Base-by-base conservation (phyloP, 1,140 invertebrate species). In the Batillaria attramentaria region DNA sequence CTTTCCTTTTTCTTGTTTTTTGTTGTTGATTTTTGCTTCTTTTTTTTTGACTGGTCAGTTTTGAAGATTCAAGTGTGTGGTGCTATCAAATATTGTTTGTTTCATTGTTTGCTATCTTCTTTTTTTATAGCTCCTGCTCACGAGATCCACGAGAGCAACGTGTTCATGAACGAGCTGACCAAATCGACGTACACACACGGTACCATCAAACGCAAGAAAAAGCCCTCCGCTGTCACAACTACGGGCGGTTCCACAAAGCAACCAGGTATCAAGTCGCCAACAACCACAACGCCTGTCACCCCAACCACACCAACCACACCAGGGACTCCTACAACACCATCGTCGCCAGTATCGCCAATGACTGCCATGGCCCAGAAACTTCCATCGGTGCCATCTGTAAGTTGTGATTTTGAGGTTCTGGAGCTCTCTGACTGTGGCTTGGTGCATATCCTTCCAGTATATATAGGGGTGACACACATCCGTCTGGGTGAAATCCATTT, bases 111-210 rank as follows among this genome's bases (percentile, higher is more conserved):
- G 10, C 3, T 31, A 60, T 60, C 5, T 24, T 41, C 42, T 62
- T 79, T 78, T 43, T 78, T 16, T 74, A 16, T 76, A 86, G 84
- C 83, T 79, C 83, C 87, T 16, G 82, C 85, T n/a, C 87, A 88
- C 83, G 85, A 87, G 78, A 90, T 97, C 41, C 94, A 96, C 90
- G 97, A 98, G 87, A 97, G 96, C 87, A 96, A 95, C 87, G 94
- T 96, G 89, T 98, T 98, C 87, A 97, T 97, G 94, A 96, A 97
- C 91, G 96, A 96, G 2, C 89, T 98, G n/a, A 90, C 85, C 24
- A 82, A 78, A 3, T 72, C 79, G n/a, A 69, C 81, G 41, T 66
- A 82, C 72, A 79, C 78, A 3, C 68, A 75, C n/a, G 84, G 83
- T 41, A 60, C 65, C 16, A 77, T 86, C n/a, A 85, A 84, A 68